Evolutionary conservation across 2,113 vertebrate species (phyloP), one percentile per base, ranked within the genome.

Genomic region (Ornithorhynchus anatinus): DNA sequence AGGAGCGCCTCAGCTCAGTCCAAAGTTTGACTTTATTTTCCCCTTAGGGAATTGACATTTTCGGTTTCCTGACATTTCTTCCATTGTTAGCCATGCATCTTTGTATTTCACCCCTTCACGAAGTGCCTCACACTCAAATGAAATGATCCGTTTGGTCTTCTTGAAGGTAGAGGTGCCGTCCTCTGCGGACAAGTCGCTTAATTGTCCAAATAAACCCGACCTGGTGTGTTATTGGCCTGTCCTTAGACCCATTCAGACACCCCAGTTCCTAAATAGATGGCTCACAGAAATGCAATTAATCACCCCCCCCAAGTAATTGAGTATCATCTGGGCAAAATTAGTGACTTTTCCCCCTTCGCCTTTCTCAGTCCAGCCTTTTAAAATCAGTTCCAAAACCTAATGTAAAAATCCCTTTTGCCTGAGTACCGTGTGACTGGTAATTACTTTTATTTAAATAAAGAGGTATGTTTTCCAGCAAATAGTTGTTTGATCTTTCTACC

Each of bases 11-110:
- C 53, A 77, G 72, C 76, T 75, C 67, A 69, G 77, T 77, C 79
- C 72, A 59, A 17, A 87, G 75, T 79, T 77, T 70, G 74, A 57
- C 67, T 84, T 81, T 64, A 10, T 63, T 59, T 77, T 59, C 67
- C 80, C 81, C 57, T 42, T 19, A 74, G 69, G 89, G 67, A 79
- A 89, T 88, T 92, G 88, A 89, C 85, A 92, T 91, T 92, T 83
- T 90, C 84, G 87, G 2, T 86, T 88, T 82, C 73, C 80, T 89
- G 87, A 88, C 82, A 86, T 82, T 86, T 86, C 83, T 84, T 57
- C 81, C 77, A 58, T 82, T 79, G 85, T 87, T 83, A 64, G n/a
- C 70, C 33, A 38, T 10, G 38, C 39, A 75, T 77, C 71, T 89
- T 89, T 68, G 38, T 88, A 56, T 69, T 72, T 35, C 14, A 27